Conservation (phyloP, 2,888 invertebrate genomes). For the Ephialtes manifestator region DNA sequence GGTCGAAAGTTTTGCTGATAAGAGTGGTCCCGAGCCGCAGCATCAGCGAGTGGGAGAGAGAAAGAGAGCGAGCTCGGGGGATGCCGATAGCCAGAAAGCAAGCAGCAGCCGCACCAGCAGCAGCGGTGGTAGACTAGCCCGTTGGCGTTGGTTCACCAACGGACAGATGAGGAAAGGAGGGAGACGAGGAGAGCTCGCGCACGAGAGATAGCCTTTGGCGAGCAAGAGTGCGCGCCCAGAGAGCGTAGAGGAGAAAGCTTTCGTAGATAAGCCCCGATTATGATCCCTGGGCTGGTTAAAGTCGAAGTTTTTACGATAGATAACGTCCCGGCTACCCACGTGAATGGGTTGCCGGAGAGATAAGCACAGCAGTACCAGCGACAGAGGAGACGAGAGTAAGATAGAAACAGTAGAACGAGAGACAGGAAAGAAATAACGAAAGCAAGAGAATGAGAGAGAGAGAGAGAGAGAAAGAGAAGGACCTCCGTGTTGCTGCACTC, state of each 20-base stretch:
- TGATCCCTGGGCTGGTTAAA: constrained; percentile 84
- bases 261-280: constrained; percentile 79
- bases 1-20: constrained; percentile 68
- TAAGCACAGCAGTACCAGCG: constrained; percentile 70
- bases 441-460: constrained; percentile 32
- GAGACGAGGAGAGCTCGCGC: constrained; percentile 39
- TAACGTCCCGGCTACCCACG: constrained; percentile 75
- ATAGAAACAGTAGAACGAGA: constrained; percentile 35
- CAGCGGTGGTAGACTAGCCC: constrained; percentile 17
- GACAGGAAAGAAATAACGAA: constrained; percentile 44
- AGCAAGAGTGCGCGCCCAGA: constrained; percentile 66
- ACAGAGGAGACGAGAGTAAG: constrained; percentile 48
- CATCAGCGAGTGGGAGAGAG: constrained; percentile 34
- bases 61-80: constrained; percentile 11
- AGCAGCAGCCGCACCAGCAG: neutral
- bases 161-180: constrained; percentile 66
- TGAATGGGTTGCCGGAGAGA: constrained; percentile 77
- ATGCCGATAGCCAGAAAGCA: constrained; percentile 23
- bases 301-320: constrained; percentile 84
- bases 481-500: constrained; percentile 66
- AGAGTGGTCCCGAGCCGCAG: constrained; percentile 44
- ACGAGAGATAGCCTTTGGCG: constrained; percentile 68
- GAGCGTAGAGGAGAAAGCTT: constrained; percentile 68
- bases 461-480: constrained; percentile 36
- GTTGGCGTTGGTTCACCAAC: constrained; percentile 26